These are phyloP conservation scores for Drosophila nasuta DNA, from an alignment of 1,140 invertebrate genomes.

Conservation along the genomic window DNA sequence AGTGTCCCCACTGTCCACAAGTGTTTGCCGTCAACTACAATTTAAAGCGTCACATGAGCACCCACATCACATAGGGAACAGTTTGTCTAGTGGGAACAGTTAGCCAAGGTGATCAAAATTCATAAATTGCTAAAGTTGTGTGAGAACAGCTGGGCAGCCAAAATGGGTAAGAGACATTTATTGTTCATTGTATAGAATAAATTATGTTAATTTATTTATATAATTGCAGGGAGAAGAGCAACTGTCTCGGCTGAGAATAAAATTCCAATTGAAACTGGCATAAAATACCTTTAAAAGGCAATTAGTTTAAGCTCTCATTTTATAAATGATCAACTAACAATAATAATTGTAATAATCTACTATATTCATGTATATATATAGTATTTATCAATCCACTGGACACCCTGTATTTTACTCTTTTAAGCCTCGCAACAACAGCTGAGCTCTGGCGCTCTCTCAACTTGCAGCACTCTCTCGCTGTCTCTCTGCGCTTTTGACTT, in stretches of 20 bases:
- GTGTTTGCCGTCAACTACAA: conserved; percentile 3
- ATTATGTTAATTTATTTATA: neutral
- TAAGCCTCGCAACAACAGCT: conserved; percentile 36
- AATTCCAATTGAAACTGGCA: neutral
- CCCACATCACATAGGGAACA: conserved; percentile 11
- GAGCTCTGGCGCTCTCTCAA: conserved; percentile 17
- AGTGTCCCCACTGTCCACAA: conserved; percentile 23
- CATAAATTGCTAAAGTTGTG: neutral
- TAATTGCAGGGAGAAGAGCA: neutral
- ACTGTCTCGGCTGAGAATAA: conserved; percentile 11
- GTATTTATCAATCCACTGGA: neutral
- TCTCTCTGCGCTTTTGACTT: conserved; percentile 27
- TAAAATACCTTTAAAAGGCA: conserved; percentile 11
- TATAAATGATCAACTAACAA: conserved; percentile 7
- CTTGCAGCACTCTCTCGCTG: neutral
- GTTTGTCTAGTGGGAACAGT: neutral
- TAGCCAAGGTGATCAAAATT: neutral
- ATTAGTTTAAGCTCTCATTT: conserved; percentile 4
- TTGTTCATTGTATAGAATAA: neutral
- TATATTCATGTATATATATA: neutral
- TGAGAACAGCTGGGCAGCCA: neutral
- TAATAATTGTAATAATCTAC: conserved; percentile 10
- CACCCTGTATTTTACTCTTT: conserved; percentile 30
- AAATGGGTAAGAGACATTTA: neutral
- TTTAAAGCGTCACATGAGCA: conserved; percentile 34